A percentile compares a stretch with the other conserved stretches of the same genome.
phyloP scores from a whole-genome alignment of 2,113 vertebrate species.

The Coryphaenoides rupestris region DNA sequence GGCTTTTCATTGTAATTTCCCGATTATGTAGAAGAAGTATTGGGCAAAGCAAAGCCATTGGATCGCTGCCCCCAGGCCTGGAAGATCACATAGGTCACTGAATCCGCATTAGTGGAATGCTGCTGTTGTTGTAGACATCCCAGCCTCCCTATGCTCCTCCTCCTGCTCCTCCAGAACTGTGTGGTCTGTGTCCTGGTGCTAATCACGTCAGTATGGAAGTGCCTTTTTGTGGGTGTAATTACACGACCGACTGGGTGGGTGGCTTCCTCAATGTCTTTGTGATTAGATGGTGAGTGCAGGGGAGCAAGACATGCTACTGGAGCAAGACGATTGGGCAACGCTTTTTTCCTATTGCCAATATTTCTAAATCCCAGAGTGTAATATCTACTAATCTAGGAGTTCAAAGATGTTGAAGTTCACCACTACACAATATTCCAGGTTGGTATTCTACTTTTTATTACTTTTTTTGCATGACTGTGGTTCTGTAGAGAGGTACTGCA shows the following conservation, averaged over 20 bases:
- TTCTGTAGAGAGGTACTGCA: neutral
- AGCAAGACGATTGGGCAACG: slow-evolving; percentile 1
- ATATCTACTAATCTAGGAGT: neutral
- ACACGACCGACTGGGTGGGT: slow-evolving; percentile 26
- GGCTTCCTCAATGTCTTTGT: slow-evolving; percentile 22
- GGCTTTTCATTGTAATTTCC: too few species aligned
- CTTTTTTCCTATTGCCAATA: neutral
- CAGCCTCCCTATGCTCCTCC: neutral
- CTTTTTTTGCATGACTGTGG: neutral
- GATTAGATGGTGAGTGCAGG: slow-evolving; percentile 16
- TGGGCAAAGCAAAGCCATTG: too few species aligned
- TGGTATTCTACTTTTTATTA: neutral
- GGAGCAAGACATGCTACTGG: slow-evolving; percentile 2
- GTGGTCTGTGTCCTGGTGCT: slow-evolving; percentile 27
- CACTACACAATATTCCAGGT: neutral
- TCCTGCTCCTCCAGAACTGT: slow-evolving; percentile 13
- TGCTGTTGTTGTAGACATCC: slow-evolving; percentile 15
- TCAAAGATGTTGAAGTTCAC: slow-evolving; percentile 8
- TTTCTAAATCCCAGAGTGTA: neutral
- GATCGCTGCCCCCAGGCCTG: neutral
- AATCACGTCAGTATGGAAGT: slow-evolving; percentile 39
- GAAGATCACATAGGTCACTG: slow-evolving; percentile 12
- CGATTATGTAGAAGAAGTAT: too few species aligned
- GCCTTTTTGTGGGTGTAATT: slow-evolving; percentile 29
- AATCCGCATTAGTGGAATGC: slow-evolving; percentile 7